Evolutionary conservation across 2,113 vertebrate species (phyloP).

Genomic region (Sylvilagus bachmani): DNA sequence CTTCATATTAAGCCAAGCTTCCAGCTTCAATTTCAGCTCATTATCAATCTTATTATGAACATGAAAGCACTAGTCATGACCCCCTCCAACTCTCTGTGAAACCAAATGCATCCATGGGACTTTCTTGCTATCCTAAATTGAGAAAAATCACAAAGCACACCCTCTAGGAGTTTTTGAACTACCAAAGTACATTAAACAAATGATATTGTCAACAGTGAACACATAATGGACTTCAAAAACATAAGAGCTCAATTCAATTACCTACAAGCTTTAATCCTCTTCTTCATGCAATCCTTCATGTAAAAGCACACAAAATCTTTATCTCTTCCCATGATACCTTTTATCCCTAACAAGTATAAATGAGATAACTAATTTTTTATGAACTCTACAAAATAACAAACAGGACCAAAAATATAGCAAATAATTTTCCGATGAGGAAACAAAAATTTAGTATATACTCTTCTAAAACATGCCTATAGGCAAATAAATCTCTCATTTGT

Average conservation of each 20-base stretch:
- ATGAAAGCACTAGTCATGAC: slow-evolving; percentile 38
- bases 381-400: slow-evolving; percentile 45
- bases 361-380: slow-evolving; percentile 54
- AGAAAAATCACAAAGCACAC: slow-evolving; percentile 59
- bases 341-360: slow-evolving; percentile 54
- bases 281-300: slow-evolving; percentile 52
- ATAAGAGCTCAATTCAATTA: slow-evolving; percentile 72
- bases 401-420: neutral
- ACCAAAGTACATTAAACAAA: slow-evolving; percentile 57
- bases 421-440: slow-evolving; percentile 6
- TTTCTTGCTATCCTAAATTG: slow-evolving; percentile 7
- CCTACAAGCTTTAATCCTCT: slow-evolving; percentile 46
- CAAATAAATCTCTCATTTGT: slow-evolving; percentile 15
- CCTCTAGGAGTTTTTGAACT: slow-evolving; percentile 28
- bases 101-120: slow-evolving; percentile 43
- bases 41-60: neutral
- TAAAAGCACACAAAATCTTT: slow-evolving; percentile 55
- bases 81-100: slow-evolving; percentile 13
- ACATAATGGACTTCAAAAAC: slow-evolving; percentile 60
- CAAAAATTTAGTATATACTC: neutral
- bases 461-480: slow-evolving; percentile 21
- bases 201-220: slow-evolving; percentile 50
- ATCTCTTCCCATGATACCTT: slow-evolving; percentile 57
- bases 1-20: slow-evolving; percentile 54
- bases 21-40: slow-evolving; percentile 58